Conservation (phyloP, 2,888 invertebrate genomes). For the Hypselothyrea guttata region DNA sequence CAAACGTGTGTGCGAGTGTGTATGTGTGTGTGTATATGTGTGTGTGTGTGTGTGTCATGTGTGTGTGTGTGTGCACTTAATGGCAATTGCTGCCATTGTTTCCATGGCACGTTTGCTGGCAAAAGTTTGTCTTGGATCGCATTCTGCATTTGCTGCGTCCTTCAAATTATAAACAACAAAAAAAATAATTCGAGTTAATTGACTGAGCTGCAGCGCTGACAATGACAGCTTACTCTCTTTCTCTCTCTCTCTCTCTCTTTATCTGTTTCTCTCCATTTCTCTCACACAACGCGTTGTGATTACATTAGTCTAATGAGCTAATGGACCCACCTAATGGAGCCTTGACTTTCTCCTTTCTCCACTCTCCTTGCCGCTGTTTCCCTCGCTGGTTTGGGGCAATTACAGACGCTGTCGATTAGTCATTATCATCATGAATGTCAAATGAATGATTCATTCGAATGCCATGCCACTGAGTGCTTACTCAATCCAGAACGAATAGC, state of each 20-base stretch:
- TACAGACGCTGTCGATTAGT: slow-evolving; percentile 44
- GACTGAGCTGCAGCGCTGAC: slow-evolving; percentile 27
- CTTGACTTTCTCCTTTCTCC: not conserved
- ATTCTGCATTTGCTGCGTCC: slow-evolving; percentile 35
- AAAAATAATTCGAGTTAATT: slow-evolving; percentile 15
- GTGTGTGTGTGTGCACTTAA: slow-evolving; percentile 37
- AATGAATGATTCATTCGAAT: slow-evolving; percentile 50
- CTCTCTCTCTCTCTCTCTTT: too few species aligned
- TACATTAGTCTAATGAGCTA: slow-evolving; percentile 66
- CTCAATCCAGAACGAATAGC: not conserved
- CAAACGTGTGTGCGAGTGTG: not conserved
- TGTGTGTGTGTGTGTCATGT: slow-evolving; percentile 17
- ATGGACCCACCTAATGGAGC: slow-evolving; percentile 29
- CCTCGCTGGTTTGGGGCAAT: slow-evolving; percentile 16
- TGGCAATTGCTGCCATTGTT: slow-evolving; percentile 53
- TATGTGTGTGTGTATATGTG: not conserved
- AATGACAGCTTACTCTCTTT: not conserved
- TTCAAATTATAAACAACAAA: slow-evolving; percentile 12
- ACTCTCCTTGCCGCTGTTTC: not conserved
- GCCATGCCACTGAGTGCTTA: slow-evolving; percentile 12
- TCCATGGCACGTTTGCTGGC: slow-evolving; percentile 16
- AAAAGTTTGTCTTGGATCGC: slow-evolving; percentile 40
- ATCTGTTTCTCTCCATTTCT: too few species aligned
- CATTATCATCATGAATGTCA: slow-evolving; percentile 43
- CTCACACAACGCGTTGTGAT: slow-evolving; percentile 37